Evolutionary conservation across 2,113 vertebrate species (phyloP).

Genomic region (Motacilla tschutschensis): DNA sequence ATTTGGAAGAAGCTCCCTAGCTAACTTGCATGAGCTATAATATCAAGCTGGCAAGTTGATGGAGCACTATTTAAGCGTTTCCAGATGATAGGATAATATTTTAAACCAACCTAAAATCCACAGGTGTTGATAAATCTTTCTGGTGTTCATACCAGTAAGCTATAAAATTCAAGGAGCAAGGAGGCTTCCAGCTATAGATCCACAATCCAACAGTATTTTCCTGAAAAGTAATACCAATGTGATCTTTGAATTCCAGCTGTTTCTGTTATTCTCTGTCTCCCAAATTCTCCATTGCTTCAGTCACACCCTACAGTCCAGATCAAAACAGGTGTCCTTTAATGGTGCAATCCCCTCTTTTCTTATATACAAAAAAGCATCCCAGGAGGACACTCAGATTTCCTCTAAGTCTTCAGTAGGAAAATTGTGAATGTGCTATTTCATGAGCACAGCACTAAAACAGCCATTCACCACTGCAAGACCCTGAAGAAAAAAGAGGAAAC

Average conservation of each 20-base stretch:
- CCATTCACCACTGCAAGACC: not conserved
- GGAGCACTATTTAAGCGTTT: not conserved
- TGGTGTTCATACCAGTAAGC: not conserved
- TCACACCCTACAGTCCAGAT: not conserved
- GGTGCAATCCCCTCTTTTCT: not conserved
- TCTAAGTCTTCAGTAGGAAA: not conserved
- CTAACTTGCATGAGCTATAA: not conserved
- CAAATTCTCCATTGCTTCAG: not conserved
- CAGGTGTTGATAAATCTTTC: not conserved
- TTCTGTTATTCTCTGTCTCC: not conserved
- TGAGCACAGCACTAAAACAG: not conserved
- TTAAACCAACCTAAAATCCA: not conserved
- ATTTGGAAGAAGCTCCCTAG: not conserved
- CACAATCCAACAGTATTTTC: not conserved
- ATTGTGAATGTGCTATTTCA: not conserved
- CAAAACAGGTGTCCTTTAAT: not conserved
- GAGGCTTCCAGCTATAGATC: not conserved
- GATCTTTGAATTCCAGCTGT: not conserved
- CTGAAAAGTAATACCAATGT: not conserved
- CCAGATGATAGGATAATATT: not conserved
- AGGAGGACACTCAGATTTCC: not conserved
- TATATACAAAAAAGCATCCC: not conserved
- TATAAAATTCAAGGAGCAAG: not conserved
- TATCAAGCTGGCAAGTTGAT: not conserved
- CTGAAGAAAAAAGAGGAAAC: not conserved